Base-by-base conservation (phyloP, 2,113 vertebrate species). In the Numenius arquata region DNA sequence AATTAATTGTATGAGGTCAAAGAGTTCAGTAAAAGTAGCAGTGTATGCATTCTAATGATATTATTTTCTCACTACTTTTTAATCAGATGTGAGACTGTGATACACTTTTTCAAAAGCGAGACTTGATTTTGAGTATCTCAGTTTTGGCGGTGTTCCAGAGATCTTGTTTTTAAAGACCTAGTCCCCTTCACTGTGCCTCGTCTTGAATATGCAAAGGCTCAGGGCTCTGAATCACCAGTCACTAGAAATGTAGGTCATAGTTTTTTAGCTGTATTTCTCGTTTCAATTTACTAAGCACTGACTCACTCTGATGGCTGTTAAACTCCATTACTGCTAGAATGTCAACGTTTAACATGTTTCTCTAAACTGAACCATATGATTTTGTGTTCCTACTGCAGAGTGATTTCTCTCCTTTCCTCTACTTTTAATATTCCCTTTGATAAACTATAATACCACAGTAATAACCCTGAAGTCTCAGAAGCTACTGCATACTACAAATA, bases 401-500 rank as follows among this genome's bases (percentile, higher is more conserved):
- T 43, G 67, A 94, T 73, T 95, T 30, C 65, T 91, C 59, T 92
- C 17, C 25, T 91, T 95, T 71, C 53, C 38, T 95, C 80, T 93
- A 14, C 32, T 93, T 95, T 96, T 93, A 97, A 88, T 81, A 96
- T 79, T 94, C 45, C 68, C 41, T 97, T 94, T 96, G 74, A 90
- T 95, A 86, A 95, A 95, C 76, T 79, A 83, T 71, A 77, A 80
- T 86, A 89, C 78, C 62, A 90, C 3, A 85, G n/a, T 88, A 96
- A 95, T 94, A 97, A 97, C 41, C 59, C 32, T 95, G 62, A 75
- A 91, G 40, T 59, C 71, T 95, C 56, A 87, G 84, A 75, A 95
- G 85, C 52, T 89, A 79, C 36, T 2, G 8, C 21, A 75, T n/a
- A 76, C 71, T 87, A 87, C 94, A 91, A 91, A 62, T 66, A 95